Percentiles rank a stretch among this genome's conserved stretches.
These are phyloP conservation scores for Syrmaticus mikado DNA, from an alignment of 2,113 vertebrate species.

Conservation along the genomic window DNA sequence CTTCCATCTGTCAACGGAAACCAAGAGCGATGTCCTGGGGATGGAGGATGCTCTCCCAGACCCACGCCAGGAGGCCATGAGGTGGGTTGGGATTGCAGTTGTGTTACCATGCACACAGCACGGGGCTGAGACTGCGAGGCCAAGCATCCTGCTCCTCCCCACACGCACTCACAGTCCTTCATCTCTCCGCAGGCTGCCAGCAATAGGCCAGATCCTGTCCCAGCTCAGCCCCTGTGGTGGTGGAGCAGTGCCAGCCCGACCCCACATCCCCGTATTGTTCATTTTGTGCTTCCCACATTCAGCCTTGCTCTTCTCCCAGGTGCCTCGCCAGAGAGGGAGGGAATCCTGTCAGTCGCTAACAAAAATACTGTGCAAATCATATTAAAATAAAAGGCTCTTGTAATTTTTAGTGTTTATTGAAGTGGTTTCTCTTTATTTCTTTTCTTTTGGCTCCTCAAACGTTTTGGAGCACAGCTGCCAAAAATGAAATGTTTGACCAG, in stretches of 20 bases:
- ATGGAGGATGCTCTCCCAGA: neutral
- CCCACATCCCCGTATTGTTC: neutral
- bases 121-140: neutral
- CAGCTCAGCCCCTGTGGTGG: neutral
- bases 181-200: neutral
- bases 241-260: neutral
- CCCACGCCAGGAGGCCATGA: rapidly evolving
- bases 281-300: slow-evolving; percentile 18
- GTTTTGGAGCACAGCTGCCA: slow-evolving; percentile 40
- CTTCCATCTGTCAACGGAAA: neutral
- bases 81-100: rapidly evolving
- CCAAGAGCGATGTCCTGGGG: rapidly evolving
- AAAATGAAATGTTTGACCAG: slow-evolving; percentile 32
- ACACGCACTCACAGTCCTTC: neutral
- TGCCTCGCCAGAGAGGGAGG: slow-evolving; percentile 61
- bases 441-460: neutral
- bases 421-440: slow-evolving; percentile 59
- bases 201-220: neutral
- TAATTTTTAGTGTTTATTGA: slow-evolving; percentile 59
- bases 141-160: neutral
- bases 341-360: slow-evolving; percentile 49
- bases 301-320: slow-evolving; percentile 43
- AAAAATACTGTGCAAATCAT: slow-evolving; percentile 66
- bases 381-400: slow-evolving; percentile 55
- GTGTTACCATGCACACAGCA: neutral